Evolutionary conservation across 2,113 vertebrate species (phyloP), one percentile per base, ranked within the genome.

Genomic region (Podarcis raffonei): DNA sequence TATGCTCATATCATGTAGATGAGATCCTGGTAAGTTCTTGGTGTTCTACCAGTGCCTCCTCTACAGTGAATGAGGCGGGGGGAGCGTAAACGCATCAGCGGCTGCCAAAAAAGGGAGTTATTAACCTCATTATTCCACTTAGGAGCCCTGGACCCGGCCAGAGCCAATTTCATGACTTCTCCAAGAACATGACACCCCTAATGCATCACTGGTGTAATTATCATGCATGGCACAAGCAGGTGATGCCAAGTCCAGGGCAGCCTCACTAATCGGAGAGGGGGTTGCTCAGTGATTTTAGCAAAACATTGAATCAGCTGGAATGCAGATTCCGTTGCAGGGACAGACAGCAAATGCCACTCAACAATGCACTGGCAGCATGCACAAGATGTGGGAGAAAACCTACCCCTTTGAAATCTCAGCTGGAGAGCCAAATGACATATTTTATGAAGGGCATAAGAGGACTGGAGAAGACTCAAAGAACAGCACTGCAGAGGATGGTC

Each of bases 81-180:
- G 81, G n/a, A 20, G 16, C 57, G 15, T 32, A 22, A 30, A 66
- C 35, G 39, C 22, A 32, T 4, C 11, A 66, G 66, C n/a, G 1
- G 27, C n/a, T 25, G 23, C 74, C 22, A 35, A 76, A 83, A 37
- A 16, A 32, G 5, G 3, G 3, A 7, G 71, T 15, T 53, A 68
- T 83, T 88, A 83, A 83, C 22, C 57, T 88, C 72, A 83, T 88
- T 68, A 23, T 83, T 77, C 30, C 62, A 77, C 8, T 37, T 32
- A 68, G 16, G 59, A 77, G 81, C 15, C n/a, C 81, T 68, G 32
- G 57, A 48, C 71, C 30, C 9, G 4, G 37, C 30, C 27, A 65
- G 5, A 69, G 72, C 30, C 59, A 30, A 83, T 78, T 83, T 68
- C 27, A 62, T 35, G 13, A 30, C 42, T 69, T 18, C 23, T 57